A percentile compares a stretch with the other conserved stretches of the same genome.
phyloP scores from a whole-genome alignment of 2,888 invertebrate species.

The Mechanitis mazaeus region DNA sequence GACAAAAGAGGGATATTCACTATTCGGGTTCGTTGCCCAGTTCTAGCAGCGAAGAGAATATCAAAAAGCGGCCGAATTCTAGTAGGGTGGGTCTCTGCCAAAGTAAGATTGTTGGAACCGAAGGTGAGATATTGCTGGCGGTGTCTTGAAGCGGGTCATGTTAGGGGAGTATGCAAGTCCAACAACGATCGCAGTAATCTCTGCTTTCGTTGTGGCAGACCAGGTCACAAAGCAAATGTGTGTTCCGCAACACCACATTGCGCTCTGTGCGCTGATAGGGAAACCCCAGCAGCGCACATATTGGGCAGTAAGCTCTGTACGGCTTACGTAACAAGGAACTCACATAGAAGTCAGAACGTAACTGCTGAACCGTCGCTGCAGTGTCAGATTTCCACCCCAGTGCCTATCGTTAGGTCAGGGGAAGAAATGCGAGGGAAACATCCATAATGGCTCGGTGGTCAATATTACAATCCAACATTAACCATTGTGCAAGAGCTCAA shows the following conservation, averaged over 20 bases:
- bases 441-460: conserved; percentile 12
- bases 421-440: conserved; percentile 1
- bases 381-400: background rate
- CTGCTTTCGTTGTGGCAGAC: conserved; percentile 23
- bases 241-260: conserved; percentile 24
- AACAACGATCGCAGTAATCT: conserved; percentile 12
- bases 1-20: background rate
- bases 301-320: conserved; percentile 14
- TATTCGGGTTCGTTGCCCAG: conserved; percentile 17
- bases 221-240: conserved; percentile 19
- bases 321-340: background rate
- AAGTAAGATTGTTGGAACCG: conserved; percentile 9
- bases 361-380: too few species aligned
- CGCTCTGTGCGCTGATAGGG: conserved; percentile 16
- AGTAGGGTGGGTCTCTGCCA: conserved; percentile 25
- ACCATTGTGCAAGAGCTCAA: conserved; percentile 25
- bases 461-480: conserved; percentile 25
- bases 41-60: conserved; percentile 23
- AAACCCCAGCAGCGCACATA: conserved; percentile 15
- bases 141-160: conserved; percentile 24
- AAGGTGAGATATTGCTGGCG: conserved; percentile 23
- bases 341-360: background rate
- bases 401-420: background rate
- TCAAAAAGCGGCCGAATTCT: conserved; percentile 15
- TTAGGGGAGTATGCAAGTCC: conserved; percentile 13